Evolutionary conservation across 2,797 vertebrate species (phyloP).

Genomic region (Oryzias sinensis): DNA sequence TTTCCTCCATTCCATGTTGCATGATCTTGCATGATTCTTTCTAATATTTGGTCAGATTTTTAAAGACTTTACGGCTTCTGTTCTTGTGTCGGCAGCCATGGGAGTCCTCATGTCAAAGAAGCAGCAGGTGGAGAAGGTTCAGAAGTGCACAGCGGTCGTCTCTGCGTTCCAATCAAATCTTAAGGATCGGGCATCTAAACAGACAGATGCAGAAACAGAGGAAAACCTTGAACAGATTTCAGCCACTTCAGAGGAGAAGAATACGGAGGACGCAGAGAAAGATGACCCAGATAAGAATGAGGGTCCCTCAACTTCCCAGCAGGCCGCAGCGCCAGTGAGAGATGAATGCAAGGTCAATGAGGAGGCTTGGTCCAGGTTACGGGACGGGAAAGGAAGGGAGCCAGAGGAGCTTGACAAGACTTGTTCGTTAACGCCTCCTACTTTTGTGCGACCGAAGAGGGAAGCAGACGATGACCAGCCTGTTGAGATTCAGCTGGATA

Average conservation of each 20-base stretch:
- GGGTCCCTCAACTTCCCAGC: conserved; percentile 63
- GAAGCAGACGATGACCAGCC: conserved; percentile 87
- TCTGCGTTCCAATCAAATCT: conserved; percentile 92
- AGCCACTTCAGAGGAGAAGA: conserved; percentile 68
- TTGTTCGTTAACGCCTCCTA: conserved; percentile 85
- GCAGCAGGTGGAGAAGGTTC: conserved; percentile 97
- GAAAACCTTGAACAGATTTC: conserved; percentile 72
- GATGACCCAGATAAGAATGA: conserved; percentile 75
- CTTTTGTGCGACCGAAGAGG: conserved; percentile 88
- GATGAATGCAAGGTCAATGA: conserved; percentile 81
- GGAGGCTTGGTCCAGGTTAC: conserved; percentile 90
- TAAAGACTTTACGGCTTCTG: conserved; percentile 20
- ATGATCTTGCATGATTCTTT: too few relatives aligned
- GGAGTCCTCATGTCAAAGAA: conserved; percentile 92
- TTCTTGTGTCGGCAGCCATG: conserved; percentile 78
- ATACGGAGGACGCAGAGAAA: conserved; percentile 51
- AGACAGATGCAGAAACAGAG: conserved; percentile 69
- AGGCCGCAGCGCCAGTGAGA: conserved; percentile 38
- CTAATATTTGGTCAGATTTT: neutral
- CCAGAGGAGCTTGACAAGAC: conserved; percentile 90
- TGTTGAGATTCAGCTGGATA: conserved; percentile 81
- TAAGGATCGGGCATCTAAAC: conserved; percentile 79
- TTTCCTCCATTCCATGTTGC: too few relatives aligned
- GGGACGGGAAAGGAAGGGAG: conserved; percentile 92
- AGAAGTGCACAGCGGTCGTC: conserved; percentile 92